Conservation (phyloP, 2,113 vertebrate genomes). For the Meles meles region DNA sequence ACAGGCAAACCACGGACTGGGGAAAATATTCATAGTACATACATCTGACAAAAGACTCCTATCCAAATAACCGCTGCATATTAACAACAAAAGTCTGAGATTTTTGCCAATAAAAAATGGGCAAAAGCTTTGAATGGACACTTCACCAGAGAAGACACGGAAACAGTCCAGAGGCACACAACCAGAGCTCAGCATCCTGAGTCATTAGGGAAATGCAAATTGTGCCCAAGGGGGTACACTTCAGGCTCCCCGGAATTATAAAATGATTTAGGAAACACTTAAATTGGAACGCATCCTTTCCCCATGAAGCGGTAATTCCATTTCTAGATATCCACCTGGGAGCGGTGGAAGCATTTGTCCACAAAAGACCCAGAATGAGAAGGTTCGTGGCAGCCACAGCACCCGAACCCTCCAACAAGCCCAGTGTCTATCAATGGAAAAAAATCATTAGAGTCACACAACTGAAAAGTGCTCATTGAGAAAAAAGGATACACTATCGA, state of each 20-base stretch:
- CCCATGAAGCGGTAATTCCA: background rate
- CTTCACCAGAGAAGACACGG: background rate
- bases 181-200: rapidly evolving
- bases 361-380: background rate
- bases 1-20: background rate
- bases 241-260: background rate
- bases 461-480: background rate
- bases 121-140: background rate
- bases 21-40: background rate
- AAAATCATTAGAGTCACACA: background rate
- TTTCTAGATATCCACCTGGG: background rate
- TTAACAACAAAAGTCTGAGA: background rate
- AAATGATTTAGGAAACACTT: background rate
- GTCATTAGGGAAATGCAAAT: background rate
- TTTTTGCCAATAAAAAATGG: background rate
- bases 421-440: background rate
- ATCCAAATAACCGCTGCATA: background rate
- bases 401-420: background rate
- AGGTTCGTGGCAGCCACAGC: background rate
- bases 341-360: background rate
- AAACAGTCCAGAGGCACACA: background rate
- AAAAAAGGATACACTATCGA: background rate
- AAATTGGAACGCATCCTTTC: rapidly evolving
- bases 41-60: background rate
- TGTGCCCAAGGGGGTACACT: rapidly evolving